Evolutionary conservation across 1,140 invertebrate species (phyloP).

Genomic region (Nasonia longicornis): DNA sequence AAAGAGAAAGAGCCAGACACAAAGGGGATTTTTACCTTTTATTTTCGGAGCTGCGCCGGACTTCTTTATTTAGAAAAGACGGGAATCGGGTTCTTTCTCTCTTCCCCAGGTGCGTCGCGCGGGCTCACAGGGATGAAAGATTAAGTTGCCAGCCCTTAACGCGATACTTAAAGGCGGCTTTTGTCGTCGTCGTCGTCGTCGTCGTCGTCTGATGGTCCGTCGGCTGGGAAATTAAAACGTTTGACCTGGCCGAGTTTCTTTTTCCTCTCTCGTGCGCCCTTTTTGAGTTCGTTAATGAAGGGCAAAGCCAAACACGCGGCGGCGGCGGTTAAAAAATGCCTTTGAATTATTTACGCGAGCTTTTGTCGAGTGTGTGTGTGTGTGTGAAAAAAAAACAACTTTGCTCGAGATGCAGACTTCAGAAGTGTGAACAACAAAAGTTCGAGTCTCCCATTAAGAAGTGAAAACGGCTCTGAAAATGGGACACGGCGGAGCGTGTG

Average conservation of each 20-base stretch:
- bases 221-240: background rate
- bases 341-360: too few relatives aligned
- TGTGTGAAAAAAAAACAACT: too few relatives aligned
- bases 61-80: constrained; percentile 20
- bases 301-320: too few relatives aligned
- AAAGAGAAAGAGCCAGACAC: background rate
- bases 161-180: background rate
- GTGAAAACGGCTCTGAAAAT: background rate
- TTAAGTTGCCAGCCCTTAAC: constrained; percentile 2
- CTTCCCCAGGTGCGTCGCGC: background rate
- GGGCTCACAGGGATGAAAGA: background rate
- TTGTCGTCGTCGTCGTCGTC: background rate
- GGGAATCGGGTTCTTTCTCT: background rate
- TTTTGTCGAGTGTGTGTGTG: too few relatives aligned
- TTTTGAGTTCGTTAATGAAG: too few relatives aligned
- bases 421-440: background rate
- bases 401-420: background rate
- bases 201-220: background rate
- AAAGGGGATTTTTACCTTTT: constrained; percentile 32
- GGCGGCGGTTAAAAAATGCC: too few relatives aligned
- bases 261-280: too few relatives aligned
- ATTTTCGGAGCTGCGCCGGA: constrained; percentile 32
- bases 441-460: background rate
- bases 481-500: background rate
- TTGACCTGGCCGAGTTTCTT: background rate